Evolutionary conservation across 1,140 invertebrate species (phyloP), one percentile per base, ranked within the genome.

Genomic region (Galleria mellonella): DNA sequence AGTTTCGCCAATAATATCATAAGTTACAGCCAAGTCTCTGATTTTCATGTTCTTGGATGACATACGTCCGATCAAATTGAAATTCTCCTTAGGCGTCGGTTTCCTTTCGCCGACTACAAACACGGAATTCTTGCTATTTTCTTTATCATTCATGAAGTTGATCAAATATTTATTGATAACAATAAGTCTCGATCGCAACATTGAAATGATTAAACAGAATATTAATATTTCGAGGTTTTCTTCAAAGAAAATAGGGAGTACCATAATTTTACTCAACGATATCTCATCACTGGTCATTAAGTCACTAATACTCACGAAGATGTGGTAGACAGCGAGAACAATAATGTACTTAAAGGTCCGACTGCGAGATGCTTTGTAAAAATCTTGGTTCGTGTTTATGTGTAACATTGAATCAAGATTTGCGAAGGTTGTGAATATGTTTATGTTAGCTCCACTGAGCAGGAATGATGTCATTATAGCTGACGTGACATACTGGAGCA

Each of bases 121-220:
- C 6, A 61, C 13, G 10, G 35, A 32, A 12, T 30, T 23, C 14
- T 46, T 58, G 8, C 23, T 42, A n/a, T 17, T 43, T 4, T 59
- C 44, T 35, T 62, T 44, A 1, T 64, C 44, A 11, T 66, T 23
- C 5, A 64, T 43, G 36, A 74, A 65, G 9, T 43, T 51, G 30
- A 31, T 40, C 17, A 82, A 51, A 43, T 69, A 51, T 10, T 53
- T 50, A 15, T 76, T 74, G n/a, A 78, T 62, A 9, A 69, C 12
- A 6, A 31, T 12, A 5, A 81, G 40, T 47, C 71, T 62, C 0
- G 40, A 9, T n/a, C 42, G 59, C 5, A 72, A 15, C 48, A 72
- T 56, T 10, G 13, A 23, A 12, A 81, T 58, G 30, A 72, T 57
- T n/a, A 63, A 39, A 41, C 55, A 72, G 36, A 76, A 73, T 2